phyloP scores from a whole-genome alignment of 2,888 invertebrate species.

The Leptinotarsa peninsularis region DNA sequence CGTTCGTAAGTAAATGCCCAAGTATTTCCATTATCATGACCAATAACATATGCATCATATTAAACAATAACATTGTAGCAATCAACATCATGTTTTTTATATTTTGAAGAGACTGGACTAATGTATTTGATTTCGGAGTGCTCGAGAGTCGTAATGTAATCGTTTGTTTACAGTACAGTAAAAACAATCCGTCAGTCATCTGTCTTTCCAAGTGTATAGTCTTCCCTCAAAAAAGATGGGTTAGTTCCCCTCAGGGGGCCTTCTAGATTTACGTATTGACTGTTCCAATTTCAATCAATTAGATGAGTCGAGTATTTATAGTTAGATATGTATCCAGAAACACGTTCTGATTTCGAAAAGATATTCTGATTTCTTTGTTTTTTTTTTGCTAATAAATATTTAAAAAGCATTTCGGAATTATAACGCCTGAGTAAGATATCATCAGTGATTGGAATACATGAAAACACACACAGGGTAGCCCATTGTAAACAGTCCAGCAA shows the following conservation, averaged over 20 bases:
- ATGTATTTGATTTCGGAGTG: constrained; percentile 19
- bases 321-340: background rate
- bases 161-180: constrained; percentile 65
- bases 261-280: constrained; percentile 14
- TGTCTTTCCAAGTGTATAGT: constrained; percentile 65
- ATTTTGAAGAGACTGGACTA: constrained; percentile 1
- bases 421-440: no score
- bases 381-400: no score
- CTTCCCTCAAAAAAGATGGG: constrained; percentile 35
- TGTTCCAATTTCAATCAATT: constrained; percentile 21
- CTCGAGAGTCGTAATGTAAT: constrained; percentile 53
- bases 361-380: no score
- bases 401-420: no score
- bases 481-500: no score
- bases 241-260: constrained; percentile 27
- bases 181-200: constrained; percentile 68
- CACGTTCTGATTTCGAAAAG: no score
- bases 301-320: constrained; percentile 2
- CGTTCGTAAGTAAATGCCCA: no score
- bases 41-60: no score
- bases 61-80: no score
- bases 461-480: no score
- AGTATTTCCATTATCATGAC: background rate
- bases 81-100: no score
- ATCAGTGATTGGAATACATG: no score